A percentile compares a stretch with the other conserved stretches of the same genome.
These are phyloP conservation scores for Catharus ustulatus DNA, from an alignment of 2,797 vertebrate genomes.

Conservation along the genomic window DNA sequence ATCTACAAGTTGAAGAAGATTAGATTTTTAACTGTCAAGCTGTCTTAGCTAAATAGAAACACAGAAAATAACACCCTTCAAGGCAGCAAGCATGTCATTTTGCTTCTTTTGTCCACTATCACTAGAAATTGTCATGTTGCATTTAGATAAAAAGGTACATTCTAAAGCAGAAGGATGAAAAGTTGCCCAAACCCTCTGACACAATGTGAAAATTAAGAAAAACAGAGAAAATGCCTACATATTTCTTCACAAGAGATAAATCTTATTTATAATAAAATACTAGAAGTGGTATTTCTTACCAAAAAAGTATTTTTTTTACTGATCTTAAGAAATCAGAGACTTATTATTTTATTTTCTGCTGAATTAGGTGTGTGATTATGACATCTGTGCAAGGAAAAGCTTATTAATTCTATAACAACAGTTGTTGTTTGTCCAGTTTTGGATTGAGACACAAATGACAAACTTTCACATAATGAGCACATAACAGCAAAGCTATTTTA, in stretches of 20 bases:
- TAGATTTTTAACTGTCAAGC: slow-evolving; percentile 67
- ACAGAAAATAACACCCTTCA: slow-evolving; percentile 60
- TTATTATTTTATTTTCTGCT: neutral
- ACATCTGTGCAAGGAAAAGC: neutral
- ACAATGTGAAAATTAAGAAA: neutral
- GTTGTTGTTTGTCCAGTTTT: slow-evolving; percentile 15
- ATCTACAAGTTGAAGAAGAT: slow-evolving; percentile 82
- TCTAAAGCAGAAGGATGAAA: neutral
- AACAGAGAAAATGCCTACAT: neutral
- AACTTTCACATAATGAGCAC: neutral
- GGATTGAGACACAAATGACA: neutral
- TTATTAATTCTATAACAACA: neutral
- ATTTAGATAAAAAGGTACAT: slow-evolving; percentile 12
- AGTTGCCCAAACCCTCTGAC: neutral
- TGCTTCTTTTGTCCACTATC: slow-evolving; percentile 42
- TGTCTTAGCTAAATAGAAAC: slow-evolving; percentile 45
- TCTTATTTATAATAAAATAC: neutral
- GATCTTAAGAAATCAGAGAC: neutral
- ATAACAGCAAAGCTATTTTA: slow-evolving; percentile 25
- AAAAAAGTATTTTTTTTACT: neutral
- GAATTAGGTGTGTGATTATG: neutral
- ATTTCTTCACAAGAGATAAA: neutral
- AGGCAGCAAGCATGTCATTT: slow-evolving; percentile 16
- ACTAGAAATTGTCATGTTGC: neutral
- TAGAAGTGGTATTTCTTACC: neutral